Evolutionary conservation across 1,140 invertebrate species (phyloP), one percentile per base, ranked within the genome.

Genomic region (Aphidius gifuensis): DNA sequence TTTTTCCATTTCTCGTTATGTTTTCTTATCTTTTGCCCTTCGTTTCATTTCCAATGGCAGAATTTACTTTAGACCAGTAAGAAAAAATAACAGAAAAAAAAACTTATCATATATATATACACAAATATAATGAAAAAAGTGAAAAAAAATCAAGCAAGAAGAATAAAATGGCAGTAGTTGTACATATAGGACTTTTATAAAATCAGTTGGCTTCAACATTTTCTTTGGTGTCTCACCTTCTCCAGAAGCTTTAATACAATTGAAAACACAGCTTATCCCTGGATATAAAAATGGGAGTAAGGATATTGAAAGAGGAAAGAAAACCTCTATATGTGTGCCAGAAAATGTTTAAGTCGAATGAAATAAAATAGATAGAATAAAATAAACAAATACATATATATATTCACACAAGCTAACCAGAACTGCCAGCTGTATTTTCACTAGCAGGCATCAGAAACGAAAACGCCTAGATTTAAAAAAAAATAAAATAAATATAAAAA

Each of bases 181-280:
- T 32, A 32, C 23, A 32, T 32, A 32, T 32, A 32, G 23, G 1
- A 32, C 23, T 32, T 32, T 32, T 32, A 32, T 32, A 32, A 32
- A 32, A 32, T 32, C 23, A 32, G 23, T 32, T 32, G 23, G 23
- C 23, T 32, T 32, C 32, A 51, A 9, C 23, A 9, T 54, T 53
- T 46, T 46, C 49, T 43, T 40, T 47, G 38, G 42, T 23, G 23
- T 38, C 49, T 50, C 47, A 7, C 40, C 11, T 42, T 23, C 9
- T 43, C 44, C 32, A 58, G 46, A 9, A 59, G 64, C 64, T 65
- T 65, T 65, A 65, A 65, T 61, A 47, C 60, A 65, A 65, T 65
- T 65, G 64, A 65, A 65, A 65, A 65, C 59, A 65, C 59, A 61
- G 60, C 64, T 65, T 65, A 65, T 65, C 64, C 64, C 38, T 9